These are phyloP conservation scores for Acrossocheilus wenchowensis DNA, from an alignment of 2,797 vertebrate genomes.

Conservation along the genomic window DNA sequence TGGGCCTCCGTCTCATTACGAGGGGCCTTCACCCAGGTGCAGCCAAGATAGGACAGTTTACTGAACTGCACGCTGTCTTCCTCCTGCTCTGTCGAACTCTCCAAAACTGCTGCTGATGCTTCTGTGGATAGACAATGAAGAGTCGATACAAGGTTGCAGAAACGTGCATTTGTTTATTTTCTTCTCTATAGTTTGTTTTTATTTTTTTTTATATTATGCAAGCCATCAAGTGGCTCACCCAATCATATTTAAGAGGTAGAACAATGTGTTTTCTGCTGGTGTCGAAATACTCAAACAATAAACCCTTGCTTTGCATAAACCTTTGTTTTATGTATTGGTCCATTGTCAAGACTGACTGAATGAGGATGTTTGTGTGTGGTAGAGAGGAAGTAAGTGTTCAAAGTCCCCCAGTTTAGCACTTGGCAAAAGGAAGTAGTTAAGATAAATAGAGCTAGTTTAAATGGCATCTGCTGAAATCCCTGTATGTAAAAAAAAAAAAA, in stretches of 20 bases:
- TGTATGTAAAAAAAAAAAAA: background rate
- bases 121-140: constrained; percentile 27
- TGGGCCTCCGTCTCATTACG: constrained; percentile 91
- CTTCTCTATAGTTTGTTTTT: background rate
- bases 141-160: background rate
- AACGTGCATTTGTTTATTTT: no score
- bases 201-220: background rate
- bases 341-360: background rate
- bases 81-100: constrained; percentile 74
- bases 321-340: background rate
- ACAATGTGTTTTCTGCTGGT: background rate
- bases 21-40: constrained; percentile 92
- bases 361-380: constrained; percentile 43
- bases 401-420: constrained; percentile 5
- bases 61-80: constrained; percentile 96
- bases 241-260: background rate
- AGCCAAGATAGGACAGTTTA: constrained; percentile 93
- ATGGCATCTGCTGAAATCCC: background rate
- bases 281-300: background rate
- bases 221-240: background rate
- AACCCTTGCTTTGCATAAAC: background rate
- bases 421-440: constrained; percentile 73
- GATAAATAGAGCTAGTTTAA: constrained; percentile 61
- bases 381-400: constrained; percentile 48
- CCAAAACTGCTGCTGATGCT: constrained; percentile 16